Evolutionary conservation across 2,113 vertebrate genomes (phyloP).

Genomic region (Naja naja): DNA sequence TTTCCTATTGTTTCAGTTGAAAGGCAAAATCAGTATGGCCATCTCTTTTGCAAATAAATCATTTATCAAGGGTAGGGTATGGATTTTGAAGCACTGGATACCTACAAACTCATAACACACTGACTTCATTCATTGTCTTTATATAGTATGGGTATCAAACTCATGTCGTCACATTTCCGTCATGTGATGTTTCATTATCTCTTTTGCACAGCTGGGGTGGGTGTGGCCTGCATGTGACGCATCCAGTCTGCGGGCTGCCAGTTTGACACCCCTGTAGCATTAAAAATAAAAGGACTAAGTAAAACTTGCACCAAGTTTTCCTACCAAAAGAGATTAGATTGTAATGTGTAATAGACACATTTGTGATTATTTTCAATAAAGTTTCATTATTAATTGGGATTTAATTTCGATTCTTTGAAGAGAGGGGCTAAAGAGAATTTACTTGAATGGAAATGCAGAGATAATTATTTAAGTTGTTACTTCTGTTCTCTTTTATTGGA

Average conservation of each 20-base stretch:
- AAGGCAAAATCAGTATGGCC: background rate
- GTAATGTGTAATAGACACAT: background rate
- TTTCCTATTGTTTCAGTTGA: background rate
- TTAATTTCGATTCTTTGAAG: background rate
- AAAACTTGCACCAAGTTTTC: background rate
- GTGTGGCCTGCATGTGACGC: too few species aligned
- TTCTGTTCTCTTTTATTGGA: background rate
- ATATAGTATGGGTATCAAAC: background rate
- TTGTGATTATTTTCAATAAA: background rate
- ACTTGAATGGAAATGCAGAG: background rate
- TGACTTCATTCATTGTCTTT: background rate
- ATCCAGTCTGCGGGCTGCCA: too few species aligned
- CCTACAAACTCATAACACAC: background rate
- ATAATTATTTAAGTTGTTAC: background rate
- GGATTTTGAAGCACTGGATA: background rate
- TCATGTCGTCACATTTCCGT: too few species aligned
- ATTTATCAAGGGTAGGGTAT: background rate
- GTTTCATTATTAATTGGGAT: background rate
- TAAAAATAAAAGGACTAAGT: background rate
- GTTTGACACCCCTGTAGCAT: too few species aligned
- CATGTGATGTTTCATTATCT: too few species aligned
- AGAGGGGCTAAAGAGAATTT: background rate
- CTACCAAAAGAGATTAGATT: background rate
- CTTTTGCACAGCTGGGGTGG: too few species aligned
- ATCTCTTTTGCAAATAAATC: background rate